Conservation (phyloP, 1,140 invertebrate species). For the Galendromus occidentalis region DNA sequence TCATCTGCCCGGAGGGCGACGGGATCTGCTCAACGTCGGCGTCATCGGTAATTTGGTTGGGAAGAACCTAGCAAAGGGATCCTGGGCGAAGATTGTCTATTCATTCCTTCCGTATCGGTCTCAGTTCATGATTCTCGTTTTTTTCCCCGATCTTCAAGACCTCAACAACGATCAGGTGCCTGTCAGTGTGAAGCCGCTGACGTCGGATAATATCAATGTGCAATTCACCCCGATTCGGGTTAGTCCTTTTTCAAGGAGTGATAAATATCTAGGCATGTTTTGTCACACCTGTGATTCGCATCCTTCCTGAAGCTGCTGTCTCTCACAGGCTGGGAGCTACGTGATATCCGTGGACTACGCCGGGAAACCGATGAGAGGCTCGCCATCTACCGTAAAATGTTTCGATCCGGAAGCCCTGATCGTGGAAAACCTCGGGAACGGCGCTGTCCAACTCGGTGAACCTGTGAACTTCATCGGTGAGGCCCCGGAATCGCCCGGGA, state of each 20-base stretch:
- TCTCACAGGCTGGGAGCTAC: constrained; percentile 40
- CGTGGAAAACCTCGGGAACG: constrained; percentile 38
- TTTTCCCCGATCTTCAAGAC: background rate
- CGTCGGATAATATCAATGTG: background rate
- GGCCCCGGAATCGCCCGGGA: background rate
- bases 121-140: background rate
- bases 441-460: constrained; percentile 30
- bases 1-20: constrained; percentile 62
- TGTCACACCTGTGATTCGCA: background rate
- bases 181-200: background rate
- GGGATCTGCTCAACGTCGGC: constrained; percentile 14
- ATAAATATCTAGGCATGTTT: background rate
- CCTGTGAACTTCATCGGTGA: constrained; percentile 63
- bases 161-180: background rate
- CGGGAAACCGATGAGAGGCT: constrained; percentile 64
- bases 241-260: background rate
- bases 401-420: constrained; percentile 48
- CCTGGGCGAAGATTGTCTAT: too few relatives aligned
- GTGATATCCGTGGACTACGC: constrained; percentile 74
- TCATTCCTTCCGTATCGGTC: too few relatives aligned
- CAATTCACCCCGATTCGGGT: background rate
- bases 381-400: constrained; percentile 75
- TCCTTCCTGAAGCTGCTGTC: background rate
- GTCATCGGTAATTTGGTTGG: background rate
- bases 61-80: background rate